Percentiles rank a stretch among this genome's conserved stretches.
Evolutionary conservation across 2,888 invertebrate genomes (phyloP).

Genomic region (Lithosia quadra): DNA sequence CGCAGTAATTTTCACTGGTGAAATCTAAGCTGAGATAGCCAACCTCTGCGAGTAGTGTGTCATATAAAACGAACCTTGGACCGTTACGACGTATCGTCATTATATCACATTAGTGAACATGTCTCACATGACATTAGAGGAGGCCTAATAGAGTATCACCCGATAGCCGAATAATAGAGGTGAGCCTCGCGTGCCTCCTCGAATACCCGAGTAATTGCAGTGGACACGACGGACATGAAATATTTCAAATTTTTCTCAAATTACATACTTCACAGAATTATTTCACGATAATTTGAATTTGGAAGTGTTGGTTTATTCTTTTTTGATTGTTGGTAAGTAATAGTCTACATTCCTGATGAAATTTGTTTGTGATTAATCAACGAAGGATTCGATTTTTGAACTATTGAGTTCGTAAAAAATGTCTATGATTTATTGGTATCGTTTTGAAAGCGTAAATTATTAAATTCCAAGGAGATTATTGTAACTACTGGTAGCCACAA

Average conservation of each 20-base stretch:
- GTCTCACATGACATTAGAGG: conserved; percentile 43
- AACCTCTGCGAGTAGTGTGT: background rate
- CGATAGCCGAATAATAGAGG: conserved; percentile 48
- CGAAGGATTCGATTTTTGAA: conserved; percentile 29
- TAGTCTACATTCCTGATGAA: conserved; percentile 42
- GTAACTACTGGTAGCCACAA: too few relatives aligned
- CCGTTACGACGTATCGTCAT: conserved; percentile 13
- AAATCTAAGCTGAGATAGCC: background rate
- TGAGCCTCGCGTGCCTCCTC: conserved; percentile 47
- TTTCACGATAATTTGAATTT: conserved; percentile 48
- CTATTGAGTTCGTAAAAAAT: conserved; percentile 22
- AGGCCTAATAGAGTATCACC: conserved; percentile 39
- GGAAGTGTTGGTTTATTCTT: conserved; percentile 21
- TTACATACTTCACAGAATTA: conserved; percentile 59
- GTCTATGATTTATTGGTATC: conserved; percentile 41
- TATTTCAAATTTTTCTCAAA: conserved; percentile 66
- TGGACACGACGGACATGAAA: conserved; percentile 53
- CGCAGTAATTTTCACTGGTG: too few relatives aligned
- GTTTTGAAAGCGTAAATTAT: conserved; percentile 21
- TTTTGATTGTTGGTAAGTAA: conserved; percentile 16
- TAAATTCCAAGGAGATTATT: conserved; percentile 7
- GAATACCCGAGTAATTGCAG: conserved; percentile 64
- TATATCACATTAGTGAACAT: conserved; percentile 15
- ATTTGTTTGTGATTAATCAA: conserved; percentile 45
- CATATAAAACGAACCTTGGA: conserved; percentile 8